A percentile compares a stretch with the other conserved stretches of the same genome.
Conservation (phyloP, 2,113 vertebrate species). For the Uria lomvia region DNA sequence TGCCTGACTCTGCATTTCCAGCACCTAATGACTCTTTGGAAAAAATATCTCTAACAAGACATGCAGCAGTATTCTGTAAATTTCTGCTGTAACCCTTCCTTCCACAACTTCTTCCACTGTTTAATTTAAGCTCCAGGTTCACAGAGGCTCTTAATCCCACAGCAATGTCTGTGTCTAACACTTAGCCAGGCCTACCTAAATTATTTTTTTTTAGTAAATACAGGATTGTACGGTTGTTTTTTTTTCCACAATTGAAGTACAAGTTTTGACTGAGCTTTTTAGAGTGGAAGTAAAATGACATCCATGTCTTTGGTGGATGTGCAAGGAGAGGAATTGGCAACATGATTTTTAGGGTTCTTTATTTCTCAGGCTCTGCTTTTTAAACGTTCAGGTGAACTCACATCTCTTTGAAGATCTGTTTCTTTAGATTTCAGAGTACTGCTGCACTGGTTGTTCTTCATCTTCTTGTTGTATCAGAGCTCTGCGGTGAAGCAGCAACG, state of each 20-base stretch:
- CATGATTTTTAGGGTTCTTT: neutral
- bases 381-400: neutral
- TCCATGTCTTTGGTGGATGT: neutral
- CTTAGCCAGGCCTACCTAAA: neutral
- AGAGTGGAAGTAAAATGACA: neutral
- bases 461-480: neutral
- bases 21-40: neutral
- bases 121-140: neutral
- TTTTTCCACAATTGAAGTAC: neutral
- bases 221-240: neutral
- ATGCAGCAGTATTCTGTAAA: neutral
- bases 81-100: neutral
- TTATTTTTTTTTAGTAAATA: neutral
- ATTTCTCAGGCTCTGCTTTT: neutral
- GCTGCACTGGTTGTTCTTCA: neutral
- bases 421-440: neutral
- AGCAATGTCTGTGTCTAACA: fast-evolving
- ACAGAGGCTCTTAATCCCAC: neutral
- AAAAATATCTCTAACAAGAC: neutral
- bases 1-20: neutral
- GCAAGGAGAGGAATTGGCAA: neutral
- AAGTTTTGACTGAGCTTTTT: neutral
- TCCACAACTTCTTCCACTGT: neutral
- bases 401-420: neutral
- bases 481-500: neutral